phyloP scores from a whole-genome alignment of 1,140 invertebrate genomes.

The Batillaria attramentaria region DNA sequence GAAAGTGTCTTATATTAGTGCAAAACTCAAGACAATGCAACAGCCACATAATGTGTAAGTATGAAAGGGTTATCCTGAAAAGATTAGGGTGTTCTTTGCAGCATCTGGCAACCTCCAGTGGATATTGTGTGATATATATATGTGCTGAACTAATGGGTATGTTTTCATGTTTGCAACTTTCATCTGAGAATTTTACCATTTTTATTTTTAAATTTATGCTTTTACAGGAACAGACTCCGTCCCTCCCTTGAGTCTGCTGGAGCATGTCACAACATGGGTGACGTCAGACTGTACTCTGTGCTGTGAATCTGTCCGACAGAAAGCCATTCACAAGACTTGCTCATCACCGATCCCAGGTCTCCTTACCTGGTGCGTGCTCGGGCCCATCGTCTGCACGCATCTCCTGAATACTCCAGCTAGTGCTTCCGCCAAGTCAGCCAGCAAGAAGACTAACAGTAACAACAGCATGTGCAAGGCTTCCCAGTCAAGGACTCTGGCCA shows the following conservation, averaged over 20 bases:
- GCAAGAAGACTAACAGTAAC: not conserved
- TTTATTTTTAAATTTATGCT: not conserved
- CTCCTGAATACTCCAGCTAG: slow-evolving; percentile 29
- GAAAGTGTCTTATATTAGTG: no score
- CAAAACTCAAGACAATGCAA: no score
- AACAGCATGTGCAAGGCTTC: not conserved
- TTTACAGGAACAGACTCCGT: slow-evolving; percentile 53
- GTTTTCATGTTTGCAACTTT: no score
- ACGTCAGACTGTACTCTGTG: slow-evolving; percentile 61
- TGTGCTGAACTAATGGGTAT: no score
- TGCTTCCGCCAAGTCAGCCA: not conserved
- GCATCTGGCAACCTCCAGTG: not conserved
- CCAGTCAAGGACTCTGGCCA: not conserved
- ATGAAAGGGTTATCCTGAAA: no score
- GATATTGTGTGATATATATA: not conserved
- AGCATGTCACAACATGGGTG: slow-evolving; percentile 65
- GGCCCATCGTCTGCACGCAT: slow-evolving; percentile 52
- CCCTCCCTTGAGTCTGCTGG: slow-evolving; percentile 56
- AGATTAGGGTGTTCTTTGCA: not conserved
- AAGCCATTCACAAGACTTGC: slow-evolving; percentile 60
- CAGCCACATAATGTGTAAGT: no score
- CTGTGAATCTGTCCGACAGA: slow-evolving; percentile 63
- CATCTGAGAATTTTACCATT: not conserved
- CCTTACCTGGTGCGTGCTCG: slow-evolving; percentile 63
- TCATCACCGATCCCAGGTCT: slow-evolving; percentile 62